Percentiles rank a stretch among this genome's conserved stretches.
Conservation (phyloP, 2,888 invertebrate genomes). For the Hyalella azteca region DNA sequence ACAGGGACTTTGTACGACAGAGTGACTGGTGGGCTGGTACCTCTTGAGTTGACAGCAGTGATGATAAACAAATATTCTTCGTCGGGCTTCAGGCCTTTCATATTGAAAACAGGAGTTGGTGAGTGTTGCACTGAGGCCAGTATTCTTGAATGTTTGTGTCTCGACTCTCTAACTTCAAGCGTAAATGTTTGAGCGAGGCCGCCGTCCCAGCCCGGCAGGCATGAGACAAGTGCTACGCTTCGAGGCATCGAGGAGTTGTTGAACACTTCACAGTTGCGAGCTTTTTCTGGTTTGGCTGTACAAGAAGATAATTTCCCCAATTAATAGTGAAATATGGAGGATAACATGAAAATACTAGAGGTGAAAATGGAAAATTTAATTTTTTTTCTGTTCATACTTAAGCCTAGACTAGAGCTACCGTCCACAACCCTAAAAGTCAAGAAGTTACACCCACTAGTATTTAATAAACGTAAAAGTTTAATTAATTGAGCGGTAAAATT, state of each 20-base stretch:
- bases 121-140: constrained; percentile 40
- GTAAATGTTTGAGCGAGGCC: constrained; percentile 38
- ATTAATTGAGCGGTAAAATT: no score
- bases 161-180: constrained; percentile 38
- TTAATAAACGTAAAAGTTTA: no score
- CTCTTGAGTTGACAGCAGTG: constrained; percentile 47
- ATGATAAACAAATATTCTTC: constrained; percentile 48
- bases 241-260: constrained; percentile 41
- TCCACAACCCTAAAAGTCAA: no score
- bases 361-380: no score
- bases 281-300: constrained; percentile 40
- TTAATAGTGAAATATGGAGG: no score
- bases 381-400: no score
- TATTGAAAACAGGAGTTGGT: constrained; percentile 7
- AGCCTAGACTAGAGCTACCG: no score
- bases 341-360: no score
- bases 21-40: constrained; percentile 45
- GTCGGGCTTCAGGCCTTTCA: constrained; percentile 39
- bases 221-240: constrained; percentile 16
- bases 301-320: no score
- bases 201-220: constrained; percentile 40
- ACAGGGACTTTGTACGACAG: constrained; percentile 41
- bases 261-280: constrained; percentile 32
- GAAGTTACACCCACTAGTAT: no score
- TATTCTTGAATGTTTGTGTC: constrained; percentile 36